Percentiles rank a stretch among this genome's conserved stretches.
phyloP scores from a whole-genome alignment of 1,140 invertebrate genomes.

The Saxidomus purpurata region DNA sequence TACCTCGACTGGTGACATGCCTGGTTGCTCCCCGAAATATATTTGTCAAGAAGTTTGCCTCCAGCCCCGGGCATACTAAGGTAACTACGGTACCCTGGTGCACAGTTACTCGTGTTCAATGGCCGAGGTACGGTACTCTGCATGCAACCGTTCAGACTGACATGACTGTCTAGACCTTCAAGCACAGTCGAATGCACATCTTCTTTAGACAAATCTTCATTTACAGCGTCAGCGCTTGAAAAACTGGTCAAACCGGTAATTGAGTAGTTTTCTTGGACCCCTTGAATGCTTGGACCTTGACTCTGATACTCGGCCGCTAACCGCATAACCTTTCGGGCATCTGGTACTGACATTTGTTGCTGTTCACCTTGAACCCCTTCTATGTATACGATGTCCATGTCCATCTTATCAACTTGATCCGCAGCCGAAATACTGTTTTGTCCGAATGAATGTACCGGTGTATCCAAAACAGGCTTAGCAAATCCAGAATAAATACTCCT shows the following conservation, averaged over 20 bases:
- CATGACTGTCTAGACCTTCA: constrained; percentile 69
- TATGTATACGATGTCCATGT: constrained; percentile 10
- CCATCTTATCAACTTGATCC: background rate
- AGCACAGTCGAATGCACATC: constrained; percentile 40
- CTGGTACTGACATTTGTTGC: background rate
- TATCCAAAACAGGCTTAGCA: background rate
- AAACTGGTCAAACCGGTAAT: background rate
- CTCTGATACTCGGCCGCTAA: constrained; percentile 59
- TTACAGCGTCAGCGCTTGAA: background rate
- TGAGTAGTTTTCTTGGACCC: constrained; percentile 60
- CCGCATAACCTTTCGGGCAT: constrained; percentile 10
- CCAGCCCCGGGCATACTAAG: constrained; percentile 91
- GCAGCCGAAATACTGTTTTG: background rate
- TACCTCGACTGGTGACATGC: constrained; percentile 84
- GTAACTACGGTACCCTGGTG: constrained; percentile 87
- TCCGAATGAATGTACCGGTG: constrained; percentile 33
- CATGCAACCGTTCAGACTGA: constrained; percentile 91
- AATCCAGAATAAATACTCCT: constrained; percentile 19
- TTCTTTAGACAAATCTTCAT: background rate
- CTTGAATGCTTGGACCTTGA: constrained; percentile 70
- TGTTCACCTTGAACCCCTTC: constrained; percentile 44
- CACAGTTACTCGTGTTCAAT: constrained; percentile 88
- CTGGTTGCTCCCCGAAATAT: constrained; percentile 90
- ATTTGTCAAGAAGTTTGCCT: constrained; percentile 88
- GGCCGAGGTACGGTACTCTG: constrained; percentile 92